Evolutionary conservation across 2,113 vertebrate genomes (phyloP), one percentile per base, ranked within the genome.

Genomic region (Odocoileus virginianus): DNA sequence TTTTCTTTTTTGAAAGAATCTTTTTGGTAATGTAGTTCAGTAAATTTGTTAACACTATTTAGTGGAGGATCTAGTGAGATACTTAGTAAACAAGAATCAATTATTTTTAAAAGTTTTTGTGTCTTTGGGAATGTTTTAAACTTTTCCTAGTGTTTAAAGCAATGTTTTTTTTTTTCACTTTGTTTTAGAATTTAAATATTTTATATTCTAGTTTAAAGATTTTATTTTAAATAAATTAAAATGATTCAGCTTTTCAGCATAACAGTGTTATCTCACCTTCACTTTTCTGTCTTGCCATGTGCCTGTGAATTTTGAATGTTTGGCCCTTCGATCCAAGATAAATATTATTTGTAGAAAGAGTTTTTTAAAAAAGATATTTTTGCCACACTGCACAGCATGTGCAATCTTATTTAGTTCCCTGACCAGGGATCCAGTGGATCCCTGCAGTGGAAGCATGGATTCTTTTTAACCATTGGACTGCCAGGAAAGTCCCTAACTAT

Each of bases 141-240:
- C 30, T 45, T 50, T 15, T 10, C 40, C 40, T 60, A 57, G 7
- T 91, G 43, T 94, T 95, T 94, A 89, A 95, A 96, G 85, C 27
- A 88, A 15, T 55, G 16, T 40, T 87, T 76, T 61, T 94, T 61
- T 94, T 93, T 95, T 87, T 87, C 36, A 64, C 55, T 23, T 89
- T 90, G 40, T 92, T 83, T 89, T 94, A 94, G 55, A 95, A 97
- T 83, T 94, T 67, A 92, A 91, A 52, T 82, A 54, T 60, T 89
- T 82, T 89, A 76, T 33, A 86, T 92, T 95, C 30, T 92, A 67
- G 28, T 40, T 89, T 87, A 89, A 93, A 96, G 10, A 40, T 76
- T 94, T 93, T 55, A 74, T 89, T 91, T 97, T 91, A 95, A 98
- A 40, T 93, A 71, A 96, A 64, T 87, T 87, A 40, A 92, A 86